phyloP scores from a whole-genome alignment of 2,797 vertebrate genomes.

The Pseudochirops cupreus region DNA sequence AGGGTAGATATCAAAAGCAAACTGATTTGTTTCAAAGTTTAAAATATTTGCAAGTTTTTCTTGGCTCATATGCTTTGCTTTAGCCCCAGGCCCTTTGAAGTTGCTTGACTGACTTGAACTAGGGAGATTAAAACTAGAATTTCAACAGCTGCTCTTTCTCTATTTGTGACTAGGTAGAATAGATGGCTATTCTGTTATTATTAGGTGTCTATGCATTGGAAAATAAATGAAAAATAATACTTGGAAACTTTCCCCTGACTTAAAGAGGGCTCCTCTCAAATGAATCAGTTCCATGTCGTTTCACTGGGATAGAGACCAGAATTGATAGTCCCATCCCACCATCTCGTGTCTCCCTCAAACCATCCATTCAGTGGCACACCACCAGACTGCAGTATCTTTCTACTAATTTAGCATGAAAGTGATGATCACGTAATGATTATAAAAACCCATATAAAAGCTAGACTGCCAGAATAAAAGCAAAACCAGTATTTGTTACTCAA shows the following conservation, averaged over 20 bases:
- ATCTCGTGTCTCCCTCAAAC: rapidly evolving
- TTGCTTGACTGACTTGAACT: not conserved
- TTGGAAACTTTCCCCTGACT: too few relatives aligned
- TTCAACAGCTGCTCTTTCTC: rapidly evolving
- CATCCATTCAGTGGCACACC: rapidly evolving
- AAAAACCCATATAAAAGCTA: not conserved
- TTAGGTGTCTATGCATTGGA: not conserved
- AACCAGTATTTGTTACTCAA: not conserved
- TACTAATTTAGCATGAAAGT: not conserved
- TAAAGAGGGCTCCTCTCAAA: rapidly evolving
- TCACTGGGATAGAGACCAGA: too few relatives aligned
- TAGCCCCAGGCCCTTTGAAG: conserved; percentile 20
- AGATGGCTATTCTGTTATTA: not conserved
- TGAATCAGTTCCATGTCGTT: rapidly evolving
- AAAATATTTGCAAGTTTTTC: rapidly evolving
- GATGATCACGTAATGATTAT: not conserved
- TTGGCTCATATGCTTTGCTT: too few relatives aligned
- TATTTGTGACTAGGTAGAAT: not conserved
- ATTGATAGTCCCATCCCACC: rapidly evolving
- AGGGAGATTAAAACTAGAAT: conserved; percentile 24
- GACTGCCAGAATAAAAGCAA: not conserved
- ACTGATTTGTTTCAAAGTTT: not conserved
- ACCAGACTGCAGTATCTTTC: not conserved
- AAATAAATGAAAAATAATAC: rapidly evolving
- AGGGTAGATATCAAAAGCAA: not conserved